Base-by-base conservation (phyloP, 2,113 vertebrate species). In the Grammomys dolichurus region DNA sequence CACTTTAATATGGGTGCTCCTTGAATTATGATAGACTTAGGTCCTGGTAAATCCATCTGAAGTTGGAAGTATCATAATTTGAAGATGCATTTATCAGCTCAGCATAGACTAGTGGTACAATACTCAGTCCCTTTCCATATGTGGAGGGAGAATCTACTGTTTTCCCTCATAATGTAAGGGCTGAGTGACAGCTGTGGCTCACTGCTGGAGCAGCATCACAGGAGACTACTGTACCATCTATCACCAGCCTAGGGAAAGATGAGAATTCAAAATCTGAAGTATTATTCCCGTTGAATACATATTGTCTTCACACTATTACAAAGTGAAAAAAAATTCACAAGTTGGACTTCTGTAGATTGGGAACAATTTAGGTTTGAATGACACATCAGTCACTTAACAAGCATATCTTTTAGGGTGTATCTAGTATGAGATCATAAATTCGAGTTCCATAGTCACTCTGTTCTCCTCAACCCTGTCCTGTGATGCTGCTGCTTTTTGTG, bases 381-480 rank as follows among this genome's bases (percentile, higher is more conserved):
- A 80, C 91, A 72, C 28, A 91, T 14, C 56, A 63, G 48, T 85
- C 81, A 89, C 67, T 87, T 70, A 46, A 26, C 17, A 75, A 78
- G 77, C 69, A 14, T 36, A 13, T 31, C 80, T 89, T 17, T 4
- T 22, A 12, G 17, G 67, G n/a, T 2, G 48, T 58, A 48, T 77
- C 10, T 9, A 90, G 20, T 31, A 3, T 0, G 13, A 87, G 33
- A 40, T 65, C 36, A 9, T 90, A 67, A 56, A 0, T 1, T 3
- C n/a, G 33, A 17, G 31, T 56, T 60, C 26, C n/a, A 2, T 1
- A 1, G 48, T 2, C 1, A 4, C 46, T 60, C 87, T 4, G 0
- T 54, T 69, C 12, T 69, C 31, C 36, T 67, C 13, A 14, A 33
- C 28, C 60, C 86, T 9, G 28, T 77, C 8, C 33, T n/a, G 4